Conservation (phyloP, 2,797 vertebrate genomes). For the Gymnoscopelus microlampas region DNA sequence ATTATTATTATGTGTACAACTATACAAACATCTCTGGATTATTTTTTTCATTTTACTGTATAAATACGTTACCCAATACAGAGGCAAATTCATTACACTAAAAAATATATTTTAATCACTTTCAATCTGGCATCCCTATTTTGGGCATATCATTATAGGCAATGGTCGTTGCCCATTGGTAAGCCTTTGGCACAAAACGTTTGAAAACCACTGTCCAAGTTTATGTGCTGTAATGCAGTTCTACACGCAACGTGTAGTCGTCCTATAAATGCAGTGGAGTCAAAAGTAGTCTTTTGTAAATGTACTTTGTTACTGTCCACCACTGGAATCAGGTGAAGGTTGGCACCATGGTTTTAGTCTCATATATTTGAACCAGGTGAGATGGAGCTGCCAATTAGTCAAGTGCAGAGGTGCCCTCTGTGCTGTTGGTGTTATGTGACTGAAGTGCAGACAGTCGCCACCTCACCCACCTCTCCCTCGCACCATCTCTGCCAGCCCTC, state of each 20-base stretch:
- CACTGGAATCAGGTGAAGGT: background rate
- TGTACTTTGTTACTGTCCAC: too few relatives aligned
- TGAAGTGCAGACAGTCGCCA: slow-evolving; percentile 47
- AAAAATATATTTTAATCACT: too few relatives aligned
- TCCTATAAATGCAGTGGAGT: background rate
- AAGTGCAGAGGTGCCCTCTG: slow-evolving; percentile 32
- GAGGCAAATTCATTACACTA: too few relatives aligned
- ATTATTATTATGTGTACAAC: too few relatives aligned
- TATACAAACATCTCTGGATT: too few relatives aligned
- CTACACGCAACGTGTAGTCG: slow-evolving; percentile 3
- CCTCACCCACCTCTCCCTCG: slow-evolving; percentile 32
- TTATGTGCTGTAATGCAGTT: slow-evolving; percentile 25
- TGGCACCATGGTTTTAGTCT: slow-evolving; percentile 20
- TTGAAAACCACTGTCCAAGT: background rate
- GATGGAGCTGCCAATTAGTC: slow-evolving; percentile 35
- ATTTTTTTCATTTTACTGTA: too few relatives aligned
- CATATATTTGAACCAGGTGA: slow-evolving; percentile 17
- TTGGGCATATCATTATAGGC: too few relatives aligned
- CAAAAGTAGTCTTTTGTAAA: too few relatives aligned
- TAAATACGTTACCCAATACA: too few relatives aligned
- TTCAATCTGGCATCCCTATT: too few relatives aligned
- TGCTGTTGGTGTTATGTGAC: slow-evolving; percentile 45
- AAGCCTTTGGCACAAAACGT: too few relatives aligned
- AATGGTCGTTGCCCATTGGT: too few relatives aligned
- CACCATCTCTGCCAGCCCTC: slow-evolving; percentile 37